Evolutionary conservation across 2,797 vertebrate genomes (phyloP).

Genomic region (Tachyglossus aculeatus): DNA sequence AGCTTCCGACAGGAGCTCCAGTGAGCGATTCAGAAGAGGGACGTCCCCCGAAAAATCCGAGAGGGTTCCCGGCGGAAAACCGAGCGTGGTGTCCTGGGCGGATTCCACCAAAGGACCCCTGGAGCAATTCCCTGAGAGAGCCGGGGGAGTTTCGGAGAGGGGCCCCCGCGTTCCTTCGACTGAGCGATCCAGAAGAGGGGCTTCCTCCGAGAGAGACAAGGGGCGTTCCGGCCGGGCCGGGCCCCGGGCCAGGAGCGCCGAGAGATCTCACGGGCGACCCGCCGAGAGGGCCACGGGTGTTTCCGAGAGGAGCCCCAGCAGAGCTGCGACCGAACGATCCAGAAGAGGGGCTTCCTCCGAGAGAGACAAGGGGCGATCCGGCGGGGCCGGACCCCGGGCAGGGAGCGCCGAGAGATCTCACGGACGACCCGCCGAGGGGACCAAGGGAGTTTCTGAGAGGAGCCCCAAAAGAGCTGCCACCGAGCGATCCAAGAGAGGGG

Average conservation of each 20-base stretch:
- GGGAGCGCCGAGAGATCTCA: background rate
- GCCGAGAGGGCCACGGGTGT: too few species aligned
- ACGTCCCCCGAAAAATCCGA: background rate
- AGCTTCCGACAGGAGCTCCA: background rate
- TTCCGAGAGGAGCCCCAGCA: background rate
- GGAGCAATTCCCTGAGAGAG: too few species aligned
- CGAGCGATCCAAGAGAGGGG: background rate
- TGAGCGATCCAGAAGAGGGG: too few species aligned
- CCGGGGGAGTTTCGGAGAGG: background rate
- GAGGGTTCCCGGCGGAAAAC: background rate
- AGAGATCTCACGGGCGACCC: background rate
- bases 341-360: too few species aligned
- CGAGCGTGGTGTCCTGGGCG: too few species aligned
- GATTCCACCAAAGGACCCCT: background rate
- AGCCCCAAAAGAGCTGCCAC: background rate
- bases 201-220: background rate
- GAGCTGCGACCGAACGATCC: too few species aligned
- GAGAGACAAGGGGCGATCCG: background rate
- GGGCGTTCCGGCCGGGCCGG: too few species aligned
- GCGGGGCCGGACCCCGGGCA: too few species aligned
- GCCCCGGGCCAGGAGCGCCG: background rate
- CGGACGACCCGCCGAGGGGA: too few species aligned
- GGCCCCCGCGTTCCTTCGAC: background rate
- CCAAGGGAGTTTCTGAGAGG: background rate
- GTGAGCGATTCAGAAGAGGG: background rate